phyloP scores from a whole-genome alignment of 2,888 invertebrate species.

The Hartigia nigra region DNA sequence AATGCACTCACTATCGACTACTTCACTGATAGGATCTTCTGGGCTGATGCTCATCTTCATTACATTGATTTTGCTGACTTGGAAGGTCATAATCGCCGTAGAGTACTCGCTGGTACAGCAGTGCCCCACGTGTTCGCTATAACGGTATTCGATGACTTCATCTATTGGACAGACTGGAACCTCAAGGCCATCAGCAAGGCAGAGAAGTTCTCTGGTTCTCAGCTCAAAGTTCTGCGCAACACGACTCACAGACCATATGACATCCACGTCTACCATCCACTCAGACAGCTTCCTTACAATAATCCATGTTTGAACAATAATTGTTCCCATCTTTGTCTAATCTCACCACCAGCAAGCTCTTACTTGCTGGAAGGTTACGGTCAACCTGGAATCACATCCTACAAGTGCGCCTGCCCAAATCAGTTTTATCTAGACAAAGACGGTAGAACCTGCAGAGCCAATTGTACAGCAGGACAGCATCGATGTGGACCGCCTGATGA shows the following conservation, averaged over 20 bases:
- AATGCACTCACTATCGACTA: slow-evolving; percentile 97
- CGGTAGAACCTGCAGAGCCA: slow-evolving; percentile 90
- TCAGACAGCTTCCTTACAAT: slow-evolving; percentile 84
- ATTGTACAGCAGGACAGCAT: slow-evolving; percentile 93
- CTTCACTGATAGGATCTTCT: slow-evolving; percentile 94
- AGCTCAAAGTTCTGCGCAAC: slow-evolving; percentile 81
- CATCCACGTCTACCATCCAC: slow-evolving; percentile 90
- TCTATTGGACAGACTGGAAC: slow-evolving; percentile 99
- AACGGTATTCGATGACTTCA: slow-evolving; percentile 90
- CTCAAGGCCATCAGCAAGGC: slow-evolving; percentile 90
- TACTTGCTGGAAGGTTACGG: slow-evolving; percentile 83
- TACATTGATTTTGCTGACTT: slow-evolving; percentile 96
- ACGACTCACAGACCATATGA: slow-evolving; percentile 96
- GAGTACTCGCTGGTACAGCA: slow-evolving; percentile 80
- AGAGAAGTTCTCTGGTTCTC: slow-evolving; percentile 89
- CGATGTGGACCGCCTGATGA: slow-evolving; percentile 78
- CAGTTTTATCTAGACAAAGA: slow-evolving; percentile 87
- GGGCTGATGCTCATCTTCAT: slow-evolving; percentile 98
- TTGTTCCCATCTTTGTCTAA: slow-evolving; percentile 94
- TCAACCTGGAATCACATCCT: slow-evolving; percentile 82
- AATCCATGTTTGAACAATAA: slow-evolving; percentile 95
- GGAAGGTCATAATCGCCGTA: slow-evolving; percentile 88
- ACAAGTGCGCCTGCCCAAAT: slow-evolving; percentile 94
- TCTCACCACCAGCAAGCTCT: slow-evolving; percentile 85
- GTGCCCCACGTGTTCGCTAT: slow-evolving; percentile 98